Base-by-base conservation (phyloP, 37 sponge, comb jelly and placozoan species). In the Tethya wilhelma region DNA sequence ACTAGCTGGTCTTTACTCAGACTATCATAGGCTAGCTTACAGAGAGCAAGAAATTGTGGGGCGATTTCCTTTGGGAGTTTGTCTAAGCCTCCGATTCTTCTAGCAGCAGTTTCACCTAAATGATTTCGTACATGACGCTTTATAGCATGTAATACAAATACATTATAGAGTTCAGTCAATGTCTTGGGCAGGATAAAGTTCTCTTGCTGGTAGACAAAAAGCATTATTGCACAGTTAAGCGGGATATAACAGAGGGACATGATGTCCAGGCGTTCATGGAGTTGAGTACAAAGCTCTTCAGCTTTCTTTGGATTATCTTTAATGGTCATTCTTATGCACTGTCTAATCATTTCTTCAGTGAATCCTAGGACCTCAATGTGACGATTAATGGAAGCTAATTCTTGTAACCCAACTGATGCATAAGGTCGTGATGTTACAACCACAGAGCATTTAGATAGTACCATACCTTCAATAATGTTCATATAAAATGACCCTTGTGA, bases 11-110 rank as follows among this genome's bases (percentile, higher is more conserved):
- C 66, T 4, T 64, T 64, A 20, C 31, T 19, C 4, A 64, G 66
- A 19, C 66, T 34, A 64, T 32, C 66, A 64, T 30, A 64, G 17
- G 66, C 26, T n/a, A 64, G 66, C 4, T 64, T 64, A 34, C 66
- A 31, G 31, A 64, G 26, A 32, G 34, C 66, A 33, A 4, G 2
- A 34, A 30, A 64, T 3, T 33, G 36, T 32, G 26, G 33, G 26
- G 2, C 17, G 19, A 30, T 29, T 30, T 30, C 4, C 1, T 31
- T 31, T 64, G 66, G 66, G 17, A 64, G 36, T 33, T 2, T 34
- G 19, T 64, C n/a, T n/a, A n/a, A n/a, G n/a, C n/a, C n/a, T n/a
- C n/a, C n/a, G n/a, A n/a, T n/a, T n/a, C n/a, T n/a, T 64, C 26
- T 29, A 29, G 34, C 4, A 2, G 26, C 66, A 9, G 66, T 31